phyloP scores from a whole-genome alignment of 2,113 vertebrate genomes.

The Gadus chalcogrammus region DNA sequence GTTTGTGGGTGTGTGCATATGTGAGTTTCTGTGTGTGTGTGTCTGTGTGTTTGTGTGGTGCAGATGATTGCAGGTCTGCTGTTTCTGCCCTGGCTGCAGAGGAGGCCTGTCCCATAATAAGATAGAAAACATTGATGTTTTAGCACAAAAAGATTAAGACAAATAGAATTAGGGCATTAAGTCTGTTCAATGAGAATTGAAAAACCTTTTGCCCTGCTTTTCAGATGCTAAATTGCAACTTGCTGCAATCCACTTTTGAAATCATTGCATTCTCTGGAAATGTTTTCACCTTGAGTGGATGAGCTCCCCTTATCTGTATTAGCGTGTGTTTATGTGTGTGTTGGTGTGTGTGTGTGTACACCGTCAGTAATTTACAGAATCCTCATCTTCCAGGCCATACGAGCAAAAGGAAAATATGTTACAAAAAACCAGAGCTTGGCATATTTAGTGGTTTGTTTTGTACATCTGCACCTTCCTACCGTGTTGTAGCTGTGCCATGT shows the following conservation, averaged over 20 bases:
- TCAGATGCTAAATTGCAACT: constrained; percentile 17
- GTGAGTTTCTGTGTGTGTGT: too few species aligned
- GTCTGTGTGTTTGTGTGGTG: too few species aligned
- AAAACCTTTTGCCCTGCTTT: constrained; percentile 5
- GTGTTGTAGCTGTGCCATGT: too few species aligned
- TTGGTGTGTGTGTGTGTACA: not conserved
- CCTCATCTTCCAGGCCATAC: too few species aligned
- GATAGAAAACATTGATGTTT: constrained; percentile 36
- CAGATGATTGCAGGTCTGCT: too few species aligned
- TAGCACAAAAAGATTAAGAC: constrained; percentile 1
- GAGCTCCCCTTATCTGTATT: not conserved
- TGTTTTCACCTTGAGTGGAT: constrained; percentile 37
- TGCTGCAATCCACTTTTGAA: constrained; percentile 17
- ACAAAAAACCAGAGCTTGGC: too few species aligned
- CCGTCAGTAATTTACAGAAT: too few species aligned
- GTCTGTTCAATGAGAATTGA: not conserved
- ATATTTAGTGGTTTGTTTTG: too few species aligned
- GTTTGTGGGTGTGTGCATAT: too few species aligned
- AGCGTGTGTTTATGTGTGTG: not conserved
- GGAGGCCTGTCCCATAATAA: constrained; percentile 6
- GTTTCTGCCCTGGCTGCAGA: too few species aligned
- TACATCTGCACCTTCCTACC: too few species aligned
- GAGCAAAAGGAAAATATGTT: too few species aligned
- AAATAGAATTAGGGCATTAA: not conserved
- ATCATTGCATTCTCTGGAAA: constrained; percentile 32